A percentile compares a stretch with the other conserved stretches of the same genome.
These are phyloP conservation scores for Penaeus japonicus DNA, from an alignment of 1,140 invertebrate species.

Conservation along the genomic window DNA sequence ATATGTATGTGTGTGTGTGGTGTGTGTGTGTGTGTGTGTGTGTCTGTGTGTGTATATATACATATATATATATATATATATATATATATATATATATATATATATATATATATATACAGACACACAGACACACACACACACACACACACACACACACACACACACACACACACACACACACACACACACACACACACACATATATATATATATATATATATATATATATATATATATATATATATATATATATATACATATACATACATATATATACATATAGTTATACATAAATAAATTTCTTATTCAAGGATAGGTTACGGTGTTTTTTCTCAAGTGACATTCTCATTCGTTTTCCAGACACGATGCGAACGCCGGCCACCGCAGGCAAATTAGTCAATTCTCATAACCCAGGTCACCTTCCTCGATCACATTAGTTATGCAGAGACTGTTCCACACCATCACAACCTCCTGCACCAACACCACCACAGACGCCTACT, in stretches of 20 bases:
- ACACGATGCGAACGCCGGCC: too few relatives aligned
- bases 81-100: neutral
- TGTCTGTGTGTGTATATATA: constrained; percentile 1
- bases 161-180: neutral
- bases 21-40: neutral
- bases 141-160: neutral
- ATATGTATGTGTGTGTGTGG: neutral
- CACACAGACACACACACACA: neutral
- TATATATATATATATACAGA: neutral
- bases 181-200: neutral
- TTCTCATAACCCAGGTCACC: too few relatives aligned
- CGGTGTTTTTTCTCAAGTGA: too few relatives aligned
- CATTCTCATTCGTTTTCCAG: too few relatives aligned
- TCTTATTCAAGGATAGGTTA: too few relatives aligned
- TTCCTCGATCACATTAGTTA: too few relatives aligned
- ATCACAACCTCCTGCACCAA: too few relatives aligned
- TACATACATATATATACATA: constrained; percentile 10
- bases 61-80: constrained; percentile 6
- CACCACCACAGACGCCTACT: too few relatives aligned
- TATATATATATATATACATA: constrained; percentile 31
- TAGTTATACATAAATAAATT: neutral
- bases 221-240: constrained; percentile 43
- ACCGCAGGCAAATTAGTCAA: too few relatives aligned
- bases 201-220: constrained; percentile 39
- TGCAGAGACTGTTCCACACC: too few relatives aligned